Conservation (phyloP, 2,888 invertebrate genomes). For the Drosophila meridionalis region DNA sequence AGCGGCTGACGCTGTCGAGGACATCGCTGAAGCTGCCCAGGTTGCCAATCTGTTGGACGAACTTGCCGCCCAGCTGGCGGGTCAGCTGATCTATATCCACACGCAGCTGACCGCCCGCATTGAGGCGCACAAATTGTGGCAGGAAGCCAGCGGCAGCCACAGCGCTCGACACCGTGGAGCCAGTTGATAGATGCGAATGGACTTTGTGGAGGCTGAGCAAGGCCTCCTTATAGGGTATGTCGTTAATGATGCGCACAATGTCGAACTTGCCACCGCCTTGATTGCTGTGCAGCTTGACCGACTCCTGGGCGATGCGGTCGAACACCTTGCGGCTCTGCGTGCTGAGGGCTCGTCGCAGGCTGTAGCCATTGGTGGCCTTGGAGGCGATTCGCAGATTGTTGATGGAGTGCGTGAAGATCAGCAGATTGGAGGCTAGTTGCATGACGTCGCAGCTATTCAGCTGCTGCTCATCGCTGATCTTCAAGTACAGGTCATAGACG, state of each 20-base stretch:
- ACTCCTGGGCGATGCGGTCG: conserved; percentile 48
- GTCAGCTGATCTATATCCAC: conserved; percentile 39
- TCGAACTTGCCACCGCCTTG: conserved; percentile 54
- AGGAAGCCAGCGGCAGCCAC: conserved; percentile 34
- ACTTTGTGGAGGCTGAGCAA: conserved; percentile 43
- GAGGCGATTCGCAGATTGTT: conserved; percentile 78
- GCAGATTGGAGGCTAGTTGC: conserved; percentile 75
- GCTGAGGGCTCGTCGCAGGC: conserved; percentile 64
- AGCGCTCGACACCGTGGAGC: conserved; percentile 28
- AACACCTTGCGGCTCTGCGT: conserved; percentile 62
- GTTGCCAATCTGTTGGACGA: conserved; percentile 72
- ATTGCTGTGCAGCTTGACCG: conserved; percentile 44
- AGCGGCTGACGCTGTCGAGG: conserved; percentile 59
- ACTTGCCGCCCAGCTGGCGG: conserved; percentile 62
- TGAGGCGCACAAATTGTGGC: conserved; percentile 43
- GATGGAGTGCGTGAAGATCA: conserved; percentile 79
- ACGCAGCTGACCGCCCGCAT: conserved; percentile 15
- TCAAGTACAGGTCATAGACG: conserved; percentile 72
- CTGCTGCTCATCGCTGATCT: conserved; percentile 67
- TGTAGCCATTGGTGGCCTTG: conserved; percentile 59
- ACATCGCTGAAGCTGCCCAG: conserved; percentile 67
- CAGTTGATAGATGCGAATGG: conserved; percentile 46
- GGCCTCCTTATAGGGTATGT: conserved; percentile 77
- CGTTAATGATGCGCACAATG: conserved; percentile 79
- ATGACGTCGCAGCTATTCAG: conserved; percentile 61